Percentiles rank a stretch among this genome's conserved stretches.
phyloP scores from a whole-genome alignment of 2,888 invertebrate species.

The Lasioglossum marginatum region DNA sequence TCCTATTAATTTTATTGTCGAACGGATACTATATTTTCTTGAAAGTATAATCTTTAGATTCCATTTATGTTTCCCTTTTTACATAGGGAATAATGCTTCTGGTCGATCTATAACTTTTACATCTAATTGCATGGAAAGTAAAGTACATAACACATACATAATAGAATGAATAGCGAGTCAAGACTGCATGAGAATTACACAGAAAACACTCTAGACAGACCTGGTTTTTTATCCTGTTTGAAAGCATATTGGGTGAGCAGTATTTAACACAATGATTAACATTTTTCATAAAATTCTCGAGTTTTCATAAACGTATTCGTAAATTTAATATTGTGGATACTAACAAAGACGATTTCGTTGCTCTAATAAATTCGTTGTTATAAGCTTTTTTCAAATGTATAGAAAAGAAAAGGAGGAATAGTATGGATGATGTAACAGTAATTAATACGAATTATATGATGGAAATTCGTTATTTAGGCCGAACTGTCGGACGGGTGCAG shows the following conservation, averaged over 20 bases:
- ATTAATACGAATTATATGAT: neutral
- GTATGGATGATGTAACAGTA: neutral
- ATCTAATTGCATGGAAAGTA: constrained; percentile 47
- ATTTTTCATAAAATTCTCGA: constrained; percentile 5
- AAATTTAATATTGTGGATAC: neutral
- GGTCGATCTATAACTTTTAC: constrained; percentile 54
- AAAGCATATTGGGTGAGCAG: constrained; percentile 63
- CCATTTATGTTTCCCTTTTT: constrained; percentile 50
- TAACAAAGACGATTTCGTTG: neutral
- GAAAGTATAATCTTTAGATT: constrained; percentile 34
- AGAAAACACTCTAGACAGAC: constrained; percentile 44
- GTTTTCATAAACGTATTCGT: neutral
- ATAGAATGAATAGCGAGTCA: constrained; percentile 58
- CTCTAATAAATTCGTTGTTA: neutral
- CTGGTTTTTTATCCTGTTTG: constrained; percentile 62
- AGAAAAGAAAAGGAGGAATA: neutral
- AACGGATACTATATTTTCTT: neutral
- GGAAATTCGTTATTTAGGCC: constrained; percentile 43
- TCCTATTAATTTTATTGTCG: neutral
- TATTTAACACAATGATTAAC: constrained; percentile 45
- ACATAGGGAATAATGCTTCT: constrained; percentile 56
- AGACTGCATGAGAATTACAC: constrained; percentile 54
- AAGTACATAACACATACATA: constrained; percentile 45
- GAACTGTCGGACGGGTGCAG: constrained; percentile 90
- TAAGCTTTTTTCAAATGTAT: neutral